Evolutionary conservation across 1,140 invertebrate species (phyloP).

Genomic region (Drosophila pachea): DNA sequence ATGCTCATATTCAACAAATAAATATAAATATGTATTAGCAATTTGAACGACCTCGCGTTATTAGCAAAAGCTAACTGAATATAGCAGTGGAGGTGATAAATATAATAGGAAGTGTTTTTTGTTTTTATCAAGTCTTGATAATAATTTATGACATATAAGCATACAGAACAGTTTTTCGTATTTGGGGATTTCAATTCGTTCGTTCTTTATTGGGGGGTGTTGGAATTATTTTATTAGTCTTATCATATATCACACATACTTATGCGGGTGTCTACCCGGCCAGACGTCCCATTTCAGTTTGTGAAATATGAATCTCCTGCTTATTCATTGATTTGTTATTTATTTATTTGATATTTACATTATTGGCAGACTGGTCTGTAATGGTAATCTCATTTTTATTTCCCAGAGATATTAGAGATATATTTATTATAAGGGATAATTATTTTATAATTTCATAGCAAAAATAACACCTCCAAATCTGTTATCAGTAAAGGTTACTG

Average conservation of each 20-base stretch:
- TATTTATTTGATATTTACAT: slow-evolving; percentile 1
- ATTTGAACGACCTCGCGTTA: neutral
- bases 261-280: neutral
- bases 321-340: slow-evolving; percentile 8
- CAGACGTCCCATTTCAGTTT: slow-evolving; percentile 16
- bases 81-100: slow-evolving; percentile 1
- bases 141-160: neutral
- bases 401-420: too few species aligned
- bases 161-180: neutral
- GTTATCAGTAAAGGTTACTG: slow-evolving; percentile 8
- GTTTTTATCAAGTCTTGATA: slow-evolving; percentile 3
- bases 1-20: too few species aligned
- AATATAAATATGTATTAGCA: neutral
- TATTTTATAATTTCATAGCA: too few species aligned
- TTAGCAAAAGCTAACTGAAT: slow-evolving; percentile 10
- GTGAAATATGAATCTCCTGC: too few species aligned
- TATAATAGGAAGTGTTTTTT: slow-evolving; percentile 5
- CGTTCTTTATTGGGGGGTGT: slow-evolving; percentile 29
- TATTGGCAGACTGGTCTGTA: neutral
- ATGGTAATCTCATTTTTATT: too few species aligned
- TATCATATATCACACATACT: slow-evolving; percentile 12
- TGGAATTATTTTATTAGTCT: slow-evolving; percentile 20
- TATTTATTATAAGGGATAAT: too few species aligned
- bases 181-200: slow-evolving; percentile 9
- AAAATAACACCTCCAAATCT: too few species aligned